These are phyloP conservation scores for Philereme transversata DNA, from an alignment of 2,888 invertebrate genomes.

Conservation along the genomic window DNA sequence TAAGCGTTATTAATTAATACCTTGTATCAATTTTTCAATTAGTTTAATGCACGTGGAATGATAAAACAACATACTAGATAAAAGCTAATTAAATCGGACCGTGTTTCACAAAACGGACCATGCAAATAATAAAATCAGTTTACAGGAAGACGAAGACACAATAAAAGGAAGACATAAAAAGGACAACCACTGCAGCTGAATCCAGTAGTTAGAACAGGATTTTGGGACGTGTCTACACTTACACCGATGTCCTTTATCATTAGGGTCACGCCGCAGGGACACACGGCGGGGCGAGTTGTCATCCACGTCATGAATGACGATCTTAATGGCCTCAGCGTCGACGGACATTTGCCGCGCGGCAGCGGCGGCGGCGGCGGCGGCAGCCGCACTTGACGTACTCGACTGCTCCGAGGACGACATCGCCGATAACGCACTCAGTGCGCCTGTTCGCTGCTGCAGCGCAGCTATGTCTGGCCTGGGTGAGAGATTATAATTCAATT, in stretches of 20 bases:
- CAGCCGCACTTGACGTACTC: slow-evolving; percentile 67
- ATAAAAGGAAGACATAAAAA: no score
- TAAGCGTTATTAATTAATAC: slow-evolving; percentile 9
- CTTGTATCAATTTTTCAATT: slow-evolving; percentile 16
- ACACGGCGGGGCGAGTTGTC: slow-evolving; percentile 90
- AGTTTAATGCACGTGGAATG: slow-evolving; percentile 12
- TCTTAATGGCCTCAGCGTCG: slow-evolving; percentile 96
- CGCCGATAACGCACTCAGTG: slow-evolving; percentile 75
- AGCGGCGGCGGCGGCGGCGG: slow-evolving; percentile 83
- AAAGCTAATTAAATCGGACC: no score
- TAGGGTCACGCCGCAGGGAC: slow-evolving; percentile 89
- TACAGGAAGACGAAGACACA: no score
- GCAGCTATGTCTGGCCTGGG: slow-evolving; percentile 90
- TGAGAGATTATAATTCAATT: background rate
- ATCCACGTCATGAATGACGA: slow-evolving; percentile 96
- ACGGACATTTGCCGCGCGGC: slow-evolving; percentile 92
- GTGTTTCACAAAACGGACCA: no score
- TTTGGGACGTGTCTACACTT: slow-evolving; percentile 46
- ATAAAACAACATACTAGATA: slow-evolving; percentile 2
- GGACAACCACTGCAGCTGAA: no score
- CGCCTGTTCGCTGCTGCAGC: slow-evolving; percentile 84
- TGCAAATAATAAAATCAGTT: no score
- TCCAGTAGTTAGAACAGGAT: no score
- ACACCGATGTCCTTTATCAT: slow-evolving; percentile 94
- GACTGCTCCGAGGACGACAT: slow-evolving; percentile 64